These are phyloP conservation scores for Tympanoctomys barrerae DNA, from an alignment of 2,797 vertebrate species.

Conservation along the genomic window DNA sequence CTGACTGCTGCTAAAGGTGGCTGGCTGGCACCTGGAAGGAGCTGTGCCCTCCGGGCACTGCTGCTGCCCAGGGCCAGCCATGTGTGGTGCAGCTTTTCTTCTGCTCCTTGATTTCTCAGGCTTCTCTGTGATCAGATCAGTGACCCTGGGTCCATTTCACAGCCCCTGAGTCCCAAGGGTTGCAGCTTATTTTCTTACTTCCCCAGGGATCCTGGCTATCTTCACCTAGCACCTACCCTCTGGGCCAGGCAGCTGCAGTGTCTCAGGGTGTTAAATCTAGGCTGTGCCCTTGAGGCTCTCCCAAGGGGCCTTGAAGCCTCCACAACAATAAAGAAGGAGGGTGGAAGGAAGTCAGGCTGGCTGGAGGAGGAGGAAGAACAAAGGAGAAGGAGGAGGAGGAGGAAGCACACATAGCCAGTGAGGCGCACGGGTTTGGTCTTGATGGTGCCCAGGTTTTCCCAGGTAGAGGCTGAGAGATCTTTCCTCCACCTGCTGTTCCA, in stretches of 20 bases:
- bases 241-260: not conserved
- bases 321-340: not conserved
- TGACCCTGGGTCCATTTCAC: not conserved
- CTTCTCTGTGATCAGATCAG: not conserved
- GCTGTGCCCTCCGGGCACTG: not conserved
- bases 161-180: not conserved
- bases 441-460: not conserved
- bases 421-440: not conserved
- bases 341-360: not conserved
- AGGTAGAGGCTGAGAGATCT: not conserved
- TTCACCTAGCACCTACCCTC: not conserved
- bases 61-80: not conserved
- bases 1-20: not conserved
- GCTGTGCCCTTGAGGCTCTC: not conserved
- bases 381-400: not conserved
- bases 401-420: not conserved
- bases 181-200: conserved; percentile 14
- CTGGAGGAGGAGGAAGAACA: not conserved
- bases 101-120: fast-evolving
- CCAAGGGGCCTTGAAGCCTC: not conserved
- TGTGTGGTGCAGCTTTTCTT: not conserved
- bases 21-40: not conserved
- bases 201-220: not conserved
- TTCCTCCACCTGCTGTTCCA: not conserved
- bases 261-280: not conserved